phyloP scores from a whole-genome alignment of 1,140 invertebrate genomes.

The Leptinotarsa texana region DNA sequence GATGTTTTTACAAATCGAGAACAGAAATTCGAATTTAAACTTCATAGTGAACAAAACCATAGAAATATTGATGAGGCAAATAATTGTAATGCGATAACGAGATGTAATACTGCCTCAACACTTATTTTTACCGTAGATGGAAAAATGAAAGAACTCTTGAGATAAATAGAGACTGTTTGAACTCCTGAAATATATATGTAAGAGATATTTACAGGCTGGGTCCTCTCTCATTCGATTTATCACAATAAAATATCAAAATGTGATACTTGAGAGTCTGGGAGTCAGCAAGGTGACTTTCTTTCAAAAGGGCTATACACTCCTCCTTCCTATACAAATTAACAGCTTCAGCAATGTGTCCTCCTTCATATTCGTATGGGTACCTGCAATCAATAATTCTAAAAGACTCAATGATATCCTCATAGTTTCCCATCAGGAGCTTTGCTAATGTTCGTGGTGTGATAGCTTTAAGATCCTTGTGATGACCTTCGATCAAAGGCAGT shows the following conservation, averaged over 20 bases:
- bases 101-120: too few species aligned
- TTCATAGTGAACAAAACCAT: too few species aligned
- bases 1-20: too few species aligned
- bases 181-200: too few species aligned
- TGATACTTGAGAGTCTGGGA: slow-evolving; percentile 61
- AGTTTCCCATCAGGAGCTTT: slow-evolving; percentile 71
- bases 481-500: slow-evolving; percentile 77
- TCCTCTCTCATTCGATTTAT: slow-evolving; percentile 94
- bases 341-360: slow-evolving; percentile 90
- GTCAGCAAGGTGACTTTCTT: slow-evolving; percentile 50
- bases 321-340: slow-evolving; percentile 83
- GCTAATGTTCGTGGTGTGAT: slow-evolving; percentile 78
- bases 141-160: too few species aligned
- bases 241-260: slow-evolving; percentile 96
- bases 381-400: slow-evolving; percentile 80
- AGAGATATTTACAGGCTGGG: slow-evolving; percentile 62
- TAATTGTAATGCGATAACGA: too few species aligned
- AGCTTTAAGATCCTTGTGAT: slow-evolving; percentile 86
- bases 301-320: slow-evolving; percentile 67
- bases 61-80: too few species aligned
- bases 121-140: too few species aligned
- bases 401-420: slow-evolving; percentile 62
- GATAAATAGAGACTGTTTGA: too few species aligned
- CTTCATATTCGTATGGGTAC: slow-evolving; percentile 97
- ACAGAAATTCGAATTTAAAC: too few species aligned